Evolutionary conservation across 2,797 vertebrate genomes (phyloP), one percentile per base, ranked within the genome.

Genomic region (Phalanger gymnotis): DNA sequence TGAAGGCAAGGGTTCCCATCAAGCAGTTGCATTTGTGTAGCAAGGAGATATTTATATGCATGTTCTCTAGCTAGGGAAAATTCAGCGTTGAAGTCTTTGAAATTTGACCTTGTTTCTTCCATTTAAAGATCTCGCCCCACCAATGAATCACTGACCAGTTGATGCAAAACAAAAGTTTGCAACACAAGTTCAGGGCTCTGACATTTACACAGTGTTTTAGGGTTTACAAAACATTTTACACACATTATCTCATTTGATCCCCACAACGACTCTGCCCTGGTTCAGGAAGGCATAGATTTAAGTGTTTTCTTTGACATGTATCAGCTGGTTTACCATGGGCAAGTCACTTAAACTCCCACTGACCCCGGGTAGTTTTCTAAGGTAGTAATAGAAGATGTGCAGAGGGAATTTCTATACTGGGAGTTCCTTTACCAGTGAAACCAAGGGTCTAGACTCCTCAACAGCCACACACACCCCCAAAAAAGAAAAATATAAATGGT

Each of bases 21-120:
- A 87, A 87, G 10, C 91, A 90, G 27, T 1, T 96, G 96, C 28
- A 34, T 96, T 97, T 95, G 97, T 97, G 95, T 96, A 93, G 90
- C 30, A 87, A 97, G 57, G 58, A 54, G 57, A 56, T 95, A 87
- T 95, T 90, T 93, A 55, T 55, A 90, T 58, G 40, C 94, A 93
- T 73, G 54, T 94, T 57, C 51, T 92, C 47, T 91, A 92, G 93
- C 93, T 58, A 96, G 54, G 54, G 90, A 97, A 87, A 54, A 58
- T 95, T 61, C 94, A 96, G n/a, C 51, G 92, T 19, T 81, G 61
- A 94, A 95, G 54, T 53, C 90, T 52, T 95, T 95, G 95, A 95
- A 97, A 66, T 25, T 93, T 13, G 91, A 95, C 92, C 56, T 81
- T 52, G 89, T 97, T 94, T 90, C 93, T 97, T 96, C 96, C 93